Conservation (phyloP, 1,140 invertebrate genomes). For the Heliconius melpomene region DNA sequence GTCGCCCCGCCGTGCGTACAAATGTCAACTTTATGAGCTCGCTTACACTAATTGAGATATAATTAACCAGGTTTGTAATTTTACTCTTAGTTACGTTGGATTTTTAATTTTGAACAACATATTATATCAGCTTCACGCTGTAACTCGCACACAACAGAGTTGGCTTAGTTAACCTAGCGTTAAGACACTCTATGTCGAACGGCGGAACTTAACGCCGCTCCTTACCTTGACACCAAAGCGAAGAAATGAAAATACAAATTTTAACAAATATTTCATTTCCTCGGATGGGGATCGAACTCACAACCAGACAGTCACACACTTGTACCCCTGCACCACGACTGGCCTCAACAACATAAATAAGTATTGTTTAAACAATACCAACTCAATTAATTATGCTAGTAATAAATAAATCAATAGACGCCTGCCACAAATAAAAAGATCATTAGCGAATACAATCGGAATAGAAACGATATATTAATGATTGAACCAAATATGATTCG, state of each 20-base stretch:
- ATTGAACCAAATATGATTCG: neutral
- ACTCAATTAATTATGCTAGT: neutral
- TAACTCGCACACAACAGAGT: no score
- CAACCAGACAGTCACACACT: no score
- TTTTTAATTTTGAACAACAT: neutral
- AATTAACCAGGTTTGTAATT: neutral
- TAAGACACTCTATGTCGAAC: no score
- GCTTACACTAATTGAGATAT: constrained; percentile 32
- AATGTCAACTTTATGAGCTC: constrained; percentile 46
- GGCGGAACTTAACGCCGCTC: no score
- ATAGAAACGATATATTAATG: neutral
- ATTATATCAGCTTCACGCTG: no score
- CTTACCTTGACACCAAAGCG: no score
- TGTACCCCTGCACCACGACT: no score
- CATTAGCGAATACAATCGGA: neutral
- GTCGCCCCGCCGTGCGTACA: constrained; percentile 48
- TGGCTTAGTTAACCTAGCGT: no score
- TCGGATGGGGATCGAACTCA: no score
- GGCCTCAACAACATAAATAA: no score
- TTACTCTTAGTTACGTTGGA: neutral
- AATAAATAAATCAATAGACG: neutral
- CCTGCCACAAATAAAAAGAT: neutral
- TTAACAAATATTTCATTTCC: no score
- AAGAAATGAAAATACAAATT: no score
- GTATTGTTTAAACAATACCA: neutral